These are phyloP conservation scores for Colossoma macropomum DNA, from an alignment of 2,113 vertebrate genomes.

Conservation along the genomic window DNA sequence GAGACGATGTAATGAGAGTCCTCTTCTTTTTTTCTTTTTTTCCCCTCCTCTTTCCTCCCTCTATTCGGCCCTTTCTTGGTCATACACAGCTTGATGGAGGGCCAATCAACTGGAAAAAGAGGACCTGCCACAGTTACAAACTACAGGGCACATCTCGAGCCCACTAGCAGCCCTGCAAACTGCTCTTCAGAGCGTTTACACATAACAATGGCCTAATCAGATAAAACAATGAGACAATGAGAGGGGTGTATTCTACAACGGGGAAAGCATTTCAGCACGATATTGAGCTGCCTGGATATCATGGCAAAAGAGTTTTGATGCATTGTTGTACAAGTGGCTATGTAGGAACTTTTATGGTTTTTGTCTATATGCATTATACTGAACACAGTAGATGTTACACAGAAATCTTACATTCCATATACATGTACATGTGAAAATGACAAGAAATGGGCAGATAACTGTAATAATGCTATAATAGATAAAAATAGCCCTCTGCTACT, in stretches of 20 bases:
- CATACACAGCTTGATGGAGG: slow-evolving; percentile 22
- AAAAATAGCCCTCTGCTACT: too few species aligned
- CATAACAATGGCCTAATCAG: background rate
- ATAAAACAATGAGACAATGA: background rate
- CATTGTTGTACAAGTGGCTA: background rate
- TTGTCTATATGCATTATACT: too few species aligned
- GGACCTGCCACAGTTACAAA: slow-evolving; percentile 3
- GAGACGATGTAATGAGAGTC: slow-evolving; percentile 47
- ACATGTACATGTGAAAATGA: too few species aligned
- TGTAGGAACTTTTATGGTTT: too few species aligned
- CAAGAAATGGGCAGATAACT: too few species aligned
- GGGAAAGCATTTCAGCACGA: background rate
- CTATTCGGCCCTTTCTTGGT: background rate
- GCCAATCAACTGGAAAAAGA: slow-evolving; percentile 44
- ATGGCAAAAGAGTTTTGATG: background rate
- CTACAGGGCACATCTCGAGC: background rate
- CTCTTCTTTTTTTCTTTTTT: background rate
- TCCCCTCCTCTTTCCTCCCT: background rate
- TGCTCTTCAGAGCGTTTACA: slow-evolving; percentile 13
- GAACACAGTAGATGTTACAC: too few species aligned
- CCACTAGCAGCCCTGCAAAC: background rate
- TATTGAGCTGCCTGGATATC: background rate
- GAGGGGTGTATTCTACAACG: background rate
- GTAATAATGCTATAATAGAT: too few species aligned
- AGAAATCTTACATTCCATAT: too few species aligned